A percentile compares a stretch with the other conserved stretches of the same genome.
Conservation (phyloP, 2,797 vertebrate species). For the Etheostoma perlongum region DNA sequence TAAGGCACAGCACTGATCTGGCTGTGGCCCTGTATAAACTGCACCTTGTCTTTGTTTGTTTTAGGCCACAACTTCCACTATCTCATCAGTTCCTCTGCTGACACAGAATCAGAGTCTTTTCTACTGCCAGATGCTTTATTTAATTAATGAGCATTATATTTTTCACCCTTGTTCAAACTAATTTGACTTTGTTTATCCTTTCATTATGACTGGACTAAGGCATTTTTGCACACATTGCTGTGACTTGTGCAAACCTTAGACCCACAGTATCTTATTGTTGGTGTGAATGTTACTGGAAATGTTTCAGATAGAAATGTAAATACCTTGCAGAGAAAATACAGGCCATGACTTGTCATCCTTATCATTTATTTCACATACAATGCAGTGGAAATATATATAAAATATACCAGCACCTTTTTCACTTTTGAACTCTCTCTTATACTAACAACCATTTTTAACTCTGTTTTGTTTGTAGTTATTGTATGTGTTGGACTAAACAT, state of each 20-base stretch:
- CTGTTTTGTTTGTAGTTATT: background rate
- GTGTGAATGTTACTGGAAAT: conserved; percentile 1
- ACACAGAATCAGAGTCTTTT: background rate
- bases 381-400: background rate
- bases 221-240: background rate
- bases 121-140: background rate
- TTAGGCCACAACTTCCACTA: background rate
- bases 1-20: too few species aligned
- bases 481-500: background rate
- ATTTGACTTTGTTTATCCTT: background rate
- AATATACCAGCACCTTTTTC: background rate
- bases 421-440: background rate
- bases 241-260: background rate
- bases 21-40: too few species aligned
- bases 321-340: conserved; percentile 9
- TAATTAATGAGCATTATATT: background rate
- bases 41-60: background rate
- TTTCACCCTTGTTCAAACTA: background rate
- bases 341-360: background rate
- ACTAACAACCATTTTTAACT: background rate
- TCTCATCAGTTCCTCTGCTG: background rate
- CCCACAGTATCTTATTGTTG: conserved; percentile 6
- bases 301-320: conserved; percentile 33
- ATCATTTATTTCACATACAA: background rate
- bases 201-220: background rate